Evolutionary conservation across 35 echinoderm and acorn worm genomes (phyloP).

Genomic region (Acanthaster planci): DNA sequence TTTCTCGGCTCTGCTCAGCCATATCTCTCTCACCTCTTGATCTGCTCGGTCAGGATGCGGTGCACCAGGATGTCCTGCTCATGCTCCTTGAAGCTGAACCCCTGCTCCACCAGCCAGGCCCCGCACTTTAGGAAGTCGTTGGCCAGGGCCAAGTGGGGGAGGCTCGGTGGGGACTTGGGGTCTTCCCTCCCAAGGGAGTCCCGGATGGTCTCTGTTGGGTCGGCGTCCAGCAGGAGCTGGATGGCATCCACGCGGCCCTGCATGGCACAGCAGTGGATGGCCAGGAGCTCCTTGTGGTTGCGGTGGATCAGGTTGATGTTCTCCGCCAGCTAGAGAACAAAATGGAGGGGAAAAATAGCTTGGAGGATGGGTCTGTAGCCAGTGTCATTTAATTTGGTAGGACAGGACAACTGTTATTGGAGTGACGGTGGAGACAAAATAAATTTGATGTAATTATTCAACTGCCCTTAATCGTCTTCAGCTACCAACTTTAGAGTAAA

Average conservation of each 20-base stretch:
- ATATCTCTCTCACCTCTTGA: conserved; percentile 78
- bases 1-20: not conserved
- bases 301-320: conserved; percentile 82
- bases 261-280: conserved; percentile 99
- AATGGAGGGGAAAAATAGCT: not conserved
- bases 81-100: conserved; percentile 82
- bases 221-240: conserved; percentile 71
- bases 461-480: too few species aligned
- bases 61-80: conserved; percentile 93
- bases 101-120: conserved; percentile 78
- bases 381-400: too few species aligned
- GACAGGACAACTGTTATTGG: too few species aligned
- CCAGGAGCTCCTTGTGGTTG: conserved; percentile 87
- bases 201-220: conserved; percentile 47
- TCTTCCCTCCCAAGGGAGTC: conserved; percentile 64
- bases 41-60: conserved; percentile 80
- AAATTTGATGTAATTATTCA: too few species aligned
- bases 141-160: conserved; percentile 85
- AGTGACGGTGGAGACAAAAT: too few species aligned
- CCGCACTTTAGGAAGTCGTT: conserved; percentile 93
- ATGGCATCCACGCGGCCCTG: conserved; percentile 90
- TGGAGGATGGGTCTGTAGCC: too few species aligned
- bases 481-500: too few species aligned
- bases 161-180: conserved; percentile 61
- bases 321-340: conserved; percentile 54